Evolutionary conservation across 2,113 vertebrate genomes (phyloP), one percentile per base, ranked within the genome.

Genomic region (cattle (Bos taurus)): DNA sequence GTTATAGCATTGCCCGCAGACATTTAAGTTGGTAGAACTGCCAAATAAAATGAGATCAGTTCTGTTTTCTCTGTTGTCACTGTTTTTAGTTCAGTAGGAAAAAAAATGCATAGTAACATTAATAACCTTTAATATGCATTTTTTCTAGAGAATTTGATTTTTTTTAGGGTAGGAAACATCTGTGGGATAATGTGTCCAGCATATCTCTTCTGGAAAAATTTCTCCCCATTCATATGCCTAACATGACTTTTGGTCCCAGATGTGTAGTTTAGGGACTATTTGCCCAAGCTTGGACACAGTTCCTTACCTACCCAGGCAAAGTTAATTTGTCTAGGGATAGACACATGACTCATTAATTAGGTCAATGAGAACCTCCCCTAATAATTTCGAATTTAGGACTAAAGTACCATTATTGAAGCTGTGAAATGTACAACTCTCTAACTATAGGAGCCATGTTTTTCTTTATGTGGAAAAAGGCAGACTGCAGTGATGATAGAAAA

Each of bases 111-210:
- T 54, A 82, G 13, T 84, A 54, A 57, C 40, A 83, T 93, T 83
- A 83, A 57, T 74, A 81, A 56, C 52, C n/a, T 89, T 96, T 90
- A 90, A 40, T 82, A 87, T 82, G 62, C 91, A 67, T 50, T 71
- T 36, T 96, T 93, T 96, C 87, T 28, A 96, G 50, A 88, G 40
- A 94, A 93, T 88, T 93, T 96, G 21, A 48, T 48, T 43, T 84
- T 84, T 89, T 94, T 95, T 54, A 81, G 50, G 10, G 26, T 88
- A 81, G 33, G 16, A 26, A 91, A 50, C 21, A 71, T 88, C 82
- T 97, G 3, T 95, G 33, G 23, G 59, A 74, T 67, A 52, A n/a
- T 67, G 23, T 90, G 28, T 67, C 80, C 43, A 93, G 28, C 15
- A 67, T n/a, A 71, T 6, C 25, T 93, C 87, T 92, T 87, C 60